phyloP scores from a whole-genome alignment of 2,888 invertebrate genomes.

The Drosophila leonis region DNA sequence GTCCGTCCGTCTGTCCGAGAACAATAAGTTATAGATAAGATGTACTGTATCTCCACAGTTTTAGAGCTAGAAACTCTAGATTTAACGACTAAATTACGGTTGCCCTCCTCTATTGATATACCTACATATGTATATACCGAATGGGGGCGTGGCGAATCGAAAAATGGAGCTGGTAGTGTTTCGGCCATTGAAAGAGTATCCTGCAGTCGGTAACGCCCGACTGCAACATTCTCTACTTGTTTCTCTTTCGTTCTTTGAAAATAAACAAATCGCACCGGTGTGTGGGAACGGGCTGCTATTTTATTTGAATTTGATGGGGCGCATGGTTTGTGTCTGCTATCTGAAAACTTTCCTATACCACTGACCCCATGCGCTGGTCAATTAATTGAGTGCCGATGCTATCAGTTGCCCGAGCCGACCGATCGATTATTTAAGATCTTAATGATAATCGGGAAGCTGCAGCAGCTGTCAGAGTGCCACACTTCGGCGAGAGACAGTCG shows the following conservation, averaged over 20 bases:
- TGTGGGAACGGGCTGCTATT: conserved; percentile 37
- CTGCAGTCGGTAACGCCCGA: too few species aligned
- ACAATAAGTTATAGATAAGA: too few species aligned
- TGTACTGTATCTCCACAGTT: too few species aligned
- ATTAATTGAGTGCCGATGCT: conserved; percentile 43
- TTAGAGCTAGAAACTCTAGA: too few species aligned
- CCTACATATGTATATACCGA: too few species aligned
- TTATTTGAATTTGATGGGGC: conserved; percentile 52
- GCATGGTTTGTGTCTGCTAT: conserved; percentile 51
- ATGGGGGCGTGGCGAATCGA: too few species aligned
- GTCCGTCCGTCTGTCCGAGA: too few species aligned
- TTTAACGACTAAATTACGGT: too few species aligned
- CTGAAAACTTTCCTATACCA: conserved; percentile 38
- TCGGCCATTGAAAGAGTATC: too few species aligned
- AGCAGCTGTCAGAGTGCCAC: conserved; percentile 35
- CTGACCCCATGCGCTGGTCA: conserved; percentile 28
- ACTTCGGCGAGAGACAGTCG: background rate
- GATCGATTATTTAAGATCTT: conserved; percentile 23
- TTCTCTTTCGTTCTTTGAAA: conserved; percentile 15
- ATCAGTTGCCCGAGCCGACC: conserved; percentile 20
- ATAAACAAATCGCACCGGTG: conserved; percentile 54
- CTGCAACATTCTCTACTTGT: too few species aligned
- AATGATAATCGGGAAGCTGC: conserved; percentile 27
- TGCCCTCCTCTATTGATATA: too few species aligned
- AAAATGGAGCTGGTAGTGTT: too few species aligned